Evolutionary conservation across 2,797 vertebrate genomes (phyloP).

Genomic region (Anguilla anguilla): DNA sequence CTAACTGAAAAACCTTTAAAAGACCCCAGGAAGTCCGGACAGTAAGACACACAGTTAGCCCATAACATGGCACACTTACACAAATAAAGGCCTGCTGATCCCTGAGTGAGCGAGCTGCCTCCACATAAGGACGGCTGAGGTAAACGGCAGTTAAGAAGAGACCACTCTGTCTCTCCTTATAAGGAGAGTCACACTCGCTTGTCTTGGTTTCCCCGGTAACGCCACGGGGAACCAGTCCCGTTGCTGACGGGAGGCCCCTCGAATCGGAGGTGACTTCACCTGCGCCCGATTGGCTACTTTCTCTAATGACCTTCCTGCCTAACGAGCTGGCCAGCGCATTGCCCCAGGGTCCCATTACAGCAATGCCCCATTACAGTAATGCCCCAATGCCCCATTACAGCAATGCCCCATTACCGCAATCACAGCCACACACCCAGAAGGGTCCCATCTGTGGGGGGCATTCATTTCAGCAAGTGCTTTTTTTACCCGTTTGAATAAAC

Average conservation of each 20-base stretch:
- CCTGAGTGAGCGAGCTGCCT: background rate
- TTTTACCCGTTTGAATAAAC: background rate
- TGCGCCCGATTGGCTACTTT: background rate
- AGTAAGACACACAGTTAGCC: background rate
- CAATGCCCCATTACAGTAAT: background rate
- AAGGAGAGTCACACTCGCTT: background rate
- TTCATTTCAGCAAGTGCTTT: conserved; percentile 1
- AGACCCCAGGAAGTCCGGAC: background rate
- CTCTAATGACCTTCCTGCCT: background rate
- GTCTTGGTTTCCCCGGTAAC: background rate
- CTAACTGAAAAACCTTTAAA: no score
- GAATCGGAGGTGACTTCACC: background rate
- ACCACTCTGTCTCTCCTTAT: background rate
- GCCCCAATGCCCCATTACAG: no score
- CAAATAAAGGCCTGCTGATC: background rate
- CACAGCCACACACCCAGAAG: background rate
- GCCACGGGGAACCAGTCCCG: background rate
- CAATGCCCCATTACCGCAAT: background rate
- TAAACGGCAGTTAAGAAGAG: background rate
- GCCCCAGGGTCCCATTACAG: background rate
- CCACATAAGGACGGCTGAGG: background rate
- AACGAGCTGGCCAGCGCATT: background rate
- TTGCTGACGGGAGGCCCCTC: background rate
- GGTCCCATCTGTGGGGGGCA: background rate
- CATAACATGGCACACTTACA: no score